phyloP scores from a whole-genome alignment of 2,797 vertebrate genomes.

The Enteromius unitaeniatus region DNA sequence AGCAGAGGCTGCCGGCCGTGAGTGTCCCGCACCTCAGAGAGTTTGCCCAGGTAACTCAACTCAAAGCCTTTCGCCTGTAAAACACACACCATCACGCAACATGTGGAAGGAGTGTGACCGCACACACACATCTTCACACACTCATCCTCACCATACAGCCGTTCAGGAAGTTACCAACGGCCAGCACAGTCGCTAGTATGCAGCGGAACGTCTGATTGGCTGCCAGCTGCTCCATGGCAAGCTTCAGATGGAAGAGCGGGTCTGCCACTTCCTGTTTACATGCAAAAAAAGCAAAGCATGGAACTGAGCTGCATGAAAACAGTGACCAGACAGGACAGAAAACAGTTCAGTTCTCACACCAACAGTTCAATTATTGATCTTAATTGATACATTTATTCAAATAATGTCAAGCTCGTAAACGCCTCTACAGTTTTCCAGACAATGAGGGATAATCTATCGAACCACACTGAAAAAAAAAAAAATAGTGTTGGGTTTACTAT shows the following conservation, averaged over 20 bases:
- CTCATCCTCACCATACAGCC: slow-evolving; percentile 73
- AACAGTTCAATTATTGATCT: neutral
- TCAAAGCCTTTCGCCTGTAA: slow-evolving; percentile 80
- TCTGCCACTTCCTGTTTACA: slow-evolving; percentile 79
- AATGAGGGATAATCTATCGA: neutral
- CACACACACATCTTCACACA: neutral
- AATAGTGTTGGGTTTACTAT: too few species aligned
- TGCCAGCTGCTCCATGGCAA: slow-evolving; percentile 81
- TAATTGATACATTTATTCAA: neutral
- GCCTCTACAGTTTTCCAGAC: neutral
- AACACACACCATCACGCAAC: neutral
- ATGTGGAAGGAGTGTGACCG: too few species aligned
- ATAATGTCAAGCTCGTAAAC: neutral
- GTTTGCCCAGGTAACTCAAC: slow-evolving; percentile 80
- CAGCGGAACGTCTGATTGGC: slow-evolving; percentile 78
- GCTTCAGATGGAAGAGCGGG: slow-evolving; percentile 81
- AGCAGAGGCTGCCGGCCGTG: slow-evolving; percentile 77
- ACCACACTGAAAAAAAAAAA: too few species aligned
- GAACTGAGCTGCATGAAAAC: neutral
- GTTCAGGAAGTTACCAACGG: slow-evolving; percentile 83
- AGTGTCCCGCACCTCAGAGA: slow-evolving; percentile 81
- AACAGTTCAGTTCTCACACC: neutral
- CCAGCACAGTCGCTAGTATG: slow-evolving; percentile 80
- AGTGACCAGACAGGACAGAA: slow-evolving; percentile 9
- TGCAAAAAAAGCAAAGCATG: slow-evolving; percentile 20